Percentiles rank a stretch among this genome's conserved stretches.
Conservation (phyloP, 2,888 invertebrate genomes). For the Subacronicta megacephala region DNA sequence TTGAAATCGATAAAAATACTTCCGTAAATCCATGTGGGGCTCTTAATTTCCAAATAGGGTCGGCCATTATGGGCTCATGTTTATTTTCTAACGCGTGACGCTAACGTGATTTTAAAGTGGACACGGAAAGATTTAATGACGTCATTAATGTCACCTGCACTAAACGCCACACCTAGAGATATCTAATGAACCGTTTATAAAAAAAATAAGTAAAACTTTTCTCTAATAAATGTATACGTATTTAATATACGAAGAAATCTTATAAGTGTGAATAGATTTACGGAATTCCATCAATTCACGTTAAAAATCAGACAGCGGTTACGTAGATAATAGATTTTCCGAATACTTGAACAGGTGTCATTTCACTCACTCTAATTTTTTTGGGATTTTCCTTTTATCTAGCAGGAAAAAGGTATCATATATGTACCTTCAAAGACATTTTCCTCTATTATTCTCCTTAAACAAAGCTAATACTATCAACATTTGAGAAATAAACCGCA, state of each 20-base stretch:
- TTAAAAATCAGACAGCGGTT: background rate
- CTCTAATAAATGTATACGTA: too few species aligned
- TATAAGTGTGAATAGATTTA: too few species aligned
- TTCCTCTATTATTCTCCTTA: too few species aligned
- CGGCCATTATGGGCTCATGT: conserved; percentile 43
- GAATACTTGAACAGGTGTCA: background rate
- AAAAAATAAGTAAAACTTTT: too few species aligned
- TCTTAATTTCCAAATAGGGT: conserved; percentile 4
- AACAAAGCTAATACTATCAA: background rate
- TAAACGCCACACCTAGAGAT: conserved; percentile 11
- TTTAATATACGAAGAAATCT: background rate
- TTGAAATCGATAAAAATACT: too few species aligned
- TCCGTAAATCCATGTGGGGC: too few species aligned
- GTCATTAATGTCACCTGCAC: conserved; percentile 54
- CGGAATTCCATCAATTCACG: too few species aligned
- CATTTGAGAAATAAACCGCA: background rate
- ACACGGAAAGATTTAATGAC: conserved; percentile 51
- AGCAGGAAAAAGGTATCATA: too few species aligned
- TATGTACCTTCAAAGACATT: too few species aligned
- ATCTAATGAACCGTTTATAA: too few species aligned
- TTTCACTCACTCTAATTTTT: background rate
- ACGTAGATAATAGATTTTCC: background rate
- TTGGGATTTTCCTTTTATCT: background rate
- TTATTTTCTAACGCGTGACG: conserved; percentile 51
- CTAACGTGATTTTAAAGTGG: conserved; percentile 47